A percentile compares a stretch with the other conserved stretches of the same genome.
Conservation (phyloP, 2,797 vertebrate genomes). For the Neosilurus hyrtlii region DNA sequence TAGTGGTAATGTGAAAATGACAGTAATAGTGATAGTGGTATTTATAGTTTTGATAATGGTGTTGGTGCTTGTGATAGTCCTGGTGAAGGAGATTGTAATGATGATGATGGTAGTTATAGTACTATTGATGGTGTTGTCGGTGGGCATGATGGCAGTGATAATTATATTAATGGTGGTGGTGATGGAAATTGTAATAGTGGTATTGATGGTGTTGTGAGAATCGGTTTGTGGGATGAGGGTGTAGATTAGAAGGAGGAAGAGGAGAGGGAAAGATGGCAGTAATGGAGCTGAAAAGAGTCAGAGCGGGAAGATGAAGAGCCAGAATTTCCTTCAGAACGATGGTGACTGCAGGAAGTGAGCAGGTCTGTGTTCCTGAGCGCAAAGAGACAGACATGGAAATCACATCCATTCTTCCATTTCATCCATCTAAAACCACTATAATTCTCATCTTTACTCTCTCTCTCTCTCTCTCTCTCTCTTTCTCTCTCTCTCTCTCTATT, state of each 20-base stretch:
- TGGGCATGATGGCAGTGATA: neutral
- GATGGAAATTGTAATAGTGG: neutral
- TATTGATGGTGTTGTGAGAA: neutral
- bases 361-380: constrained; percentile 26
- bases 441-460: constrained; percentile 28
- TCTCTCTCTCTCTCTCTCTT: constrained; percentile 4
- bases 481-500: neutral
- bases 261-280: constrained; percentile 29
- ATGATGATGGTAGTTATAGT: neutral
- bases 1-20: no score
- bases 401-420: constrained; percentile 40
- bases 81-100: neutral
- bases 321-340: constrained; percentile 35
- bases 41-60: neutral
- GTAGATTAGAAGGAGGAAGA: neutral
- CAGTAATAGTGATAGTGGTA: no score
- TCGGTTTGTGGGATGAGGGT: neutral
- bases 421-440: constrained; percentile 44
- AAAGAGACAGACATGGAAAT: constrained; percentile 26
- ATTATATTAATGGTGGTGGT: neutral
- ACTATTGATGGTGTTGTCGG: neutral
- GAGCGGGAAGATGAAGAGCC: constrained; percentile 44
- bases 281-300: constrained; percentile 27
- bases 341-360: constrained; percentile 37
- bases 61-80: neutral